Evolutionary conservation across 2,113 vertebrate species (phyloP).

Genomic region (Uria aalge): DNA sequence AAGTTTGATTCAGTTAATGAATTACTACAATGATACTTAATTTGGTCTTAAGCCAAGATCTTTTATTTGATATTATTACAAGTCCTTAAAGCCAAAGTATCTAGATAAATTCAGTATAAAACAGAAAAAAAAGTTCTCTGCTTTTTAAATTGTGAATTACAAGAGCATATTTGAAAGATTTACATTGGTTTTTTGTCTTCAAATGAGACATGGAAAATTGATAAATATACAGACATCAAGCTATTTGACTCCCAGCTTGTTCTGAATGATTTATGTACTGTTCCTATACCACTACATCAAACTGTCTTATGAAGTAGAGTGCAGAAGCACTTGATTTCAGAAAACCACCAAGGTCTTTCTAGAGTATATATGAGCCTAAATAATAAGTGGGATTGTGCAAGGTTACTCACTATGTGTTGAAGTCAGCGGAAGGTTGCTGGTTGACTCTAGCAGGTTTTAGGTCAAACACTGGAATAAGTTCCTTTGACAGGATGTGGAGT

Average conservation of each 20-base stretch:
- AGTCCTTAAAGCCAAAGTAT: neutral
- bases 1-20: neutral
- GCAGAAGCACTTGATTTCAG: neutral
- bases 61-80: neutral
- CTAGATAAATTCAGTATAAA: neutral
- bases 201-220: neutral
- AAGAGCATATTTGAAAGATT: neutral
- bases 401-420: accelerated
- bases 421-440: neutral
- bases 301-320: neutral
- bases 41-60: neutral
- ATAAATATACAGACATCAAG: neutral
- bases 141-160: neutral
- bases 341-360: neutral
- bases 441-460: neutral
- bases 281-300: neutral
- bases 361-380: neutral
- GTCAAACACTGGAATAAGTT: neutral
- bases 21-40: neutral
- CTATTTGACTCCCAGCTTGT: neutral
- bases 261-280: neutral
- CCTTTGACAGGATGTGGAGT: neutral
- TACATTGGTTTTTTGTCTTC: neutral
- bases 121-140: neutral
- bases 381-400: neutral